These are phyloP conservation scores for Sebastes nivosus DNA, from an alignment of 2,797 vertebrate genomes.

Conservation along the genomic window DNA sequence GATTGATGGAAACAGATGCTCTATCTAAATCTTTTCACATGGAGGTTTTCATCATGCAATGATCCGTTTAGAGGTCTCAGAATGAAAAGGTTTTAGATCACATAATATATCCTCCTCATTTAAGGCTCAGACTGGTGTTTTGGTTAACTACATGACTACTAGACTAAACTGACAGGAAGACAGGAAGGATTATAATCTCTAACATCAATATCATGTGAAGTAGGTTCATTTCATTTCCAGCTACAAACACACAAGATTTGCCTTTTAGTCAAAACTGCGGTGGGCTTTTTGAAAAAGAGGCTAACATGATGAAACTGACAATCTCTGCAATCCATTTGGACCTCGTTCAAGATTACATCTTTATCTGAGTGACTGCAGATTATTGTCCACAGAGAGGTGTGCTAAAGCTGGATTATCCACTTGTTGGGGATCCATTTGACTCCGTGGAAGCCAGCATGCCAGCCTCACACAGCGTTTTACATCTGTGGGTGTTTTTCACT, in stretches of 20 bases:
- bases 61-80: background rate
- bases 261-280: constrained; percentile 36
- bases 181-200: constrained; percentile 28
- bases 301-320: constrained; percentile 75
- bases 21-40: background rate
- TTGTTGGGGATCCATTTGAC: constrained; percentile 79
- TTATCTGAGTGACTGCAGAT: constrained; percentile 80
- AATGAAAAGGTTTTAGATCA: constrained; percentile 1
- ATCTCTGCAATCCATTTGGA: constrained; percentile 82
- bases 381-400: constrained; percentile 83
- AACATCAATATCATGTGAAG: constrained; percentile 35
- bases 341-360: constrained; percentile 76
- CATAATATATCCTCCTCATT: constrained; percentile 16
- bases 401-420: constrained; percentile 82
- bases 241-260: constrained; percentile 52
- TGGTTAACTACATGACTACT: constrained; percentile 21
- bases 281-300: constrained; percentile 71
- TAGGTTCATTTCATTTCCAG: constrained; percentile 51
- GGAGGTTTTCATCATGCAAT: background rate
- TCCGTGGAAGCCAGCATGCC: constrained; percentile 65
- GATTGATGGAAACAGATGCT: background rate
- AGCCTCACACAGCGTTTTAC: constrained; percentile 67
- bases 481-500: constrained; percentile 76
- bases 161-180: constrained; percentile 31
- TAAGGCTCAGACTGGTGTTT: constrained; percentile 27